Conservation (phyloP, 2,797 vertebrate species). For the Acrocephalus scirpaceus region DNA sequence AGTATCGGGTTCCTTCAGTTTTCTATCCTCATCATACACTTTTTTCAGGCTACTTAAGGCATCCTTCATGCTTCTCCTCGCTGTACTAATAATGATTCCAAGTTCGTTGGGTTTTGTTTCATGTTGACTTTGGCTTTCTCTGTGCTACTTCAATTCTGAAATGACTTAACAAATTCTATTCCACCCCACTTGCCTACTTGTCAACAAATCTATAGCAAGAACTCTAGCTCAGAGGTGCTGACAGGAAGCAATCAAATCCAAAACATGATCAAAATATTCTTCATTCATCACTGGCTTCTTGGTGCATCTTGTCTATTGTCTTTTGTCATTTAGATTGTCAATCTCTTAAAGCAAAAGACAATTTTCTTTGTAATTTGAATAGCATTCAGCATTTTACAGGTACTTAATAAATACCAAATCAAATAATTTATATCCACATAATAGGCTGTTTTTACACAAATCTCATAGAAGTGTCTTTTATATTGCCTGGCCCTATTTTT, state of each 20-base stretch:
- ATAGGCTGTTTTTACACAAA: background rate
- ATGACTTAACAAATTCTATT: background rate
- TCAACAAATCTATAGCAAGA: background rate
- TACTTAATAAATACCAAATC: constrained; percentile 30
- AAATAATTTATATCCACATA: background rate
- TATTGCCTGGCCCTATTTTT: background rate
- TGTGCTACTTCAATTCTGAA: background rate
- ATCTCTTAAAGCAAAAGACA: background rate
- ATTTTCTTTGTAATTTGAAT: background rate
- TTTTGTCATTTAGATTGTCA: constrained; percentile 24
- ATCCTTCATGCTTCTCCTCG: background rate
- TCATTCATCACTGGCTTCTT: background rate
- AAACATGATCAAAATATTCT: constrained; percentile 30
- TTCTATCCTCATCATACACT: background rate
- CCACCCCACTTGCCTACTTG: background rate
- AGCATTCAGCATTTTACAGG: background rate
- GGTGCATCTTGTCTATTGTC: background rate
- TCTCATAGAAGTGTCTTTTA: background rate
- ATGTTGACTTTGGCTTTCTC: background rate
- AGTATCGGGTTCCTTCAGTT: background rate
- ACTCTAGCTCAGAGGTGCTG: background rate
- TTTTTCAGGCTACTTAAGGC: background rate
- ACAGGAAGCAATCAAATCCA: background rate
- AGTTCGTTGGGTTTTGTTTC: background rate
- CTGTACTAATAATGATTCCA: background rate